Percentiles rank a stretch among this genome's conserved stretches.
These are phyloP conservation scores for Pristiophorus japonicus DNA, from an alignment of 2,113 vertebrate species.

Conservation along the genomic window DNA sequence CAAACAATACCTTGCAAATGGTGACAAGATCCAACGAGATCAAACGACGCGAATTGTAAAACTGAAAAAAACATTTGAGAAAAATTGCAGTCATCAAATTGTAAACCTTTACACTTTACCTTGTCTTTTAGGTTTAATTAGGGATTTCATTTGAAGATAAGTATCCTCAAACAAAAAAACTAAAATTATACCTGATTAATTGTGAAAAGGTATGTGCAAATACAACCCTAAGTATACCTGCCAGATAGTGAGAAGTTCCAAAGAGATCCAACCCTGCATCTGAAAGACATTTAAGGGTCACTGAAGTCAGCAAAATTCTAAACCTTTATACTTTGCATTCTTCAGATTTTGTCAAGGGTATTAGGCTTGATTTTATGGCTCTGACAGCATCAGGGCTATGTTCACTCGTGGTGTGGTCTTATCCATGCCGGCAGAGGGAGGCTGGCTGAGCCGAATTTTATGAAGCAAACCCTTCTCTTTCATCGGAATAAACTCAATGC, in stretches of 20 bases:
- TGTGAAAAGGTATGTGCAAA: conserved; percentile 9
- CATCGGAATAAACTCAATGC: not conserved
- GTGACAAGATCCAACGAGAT: conserved; percentile 28
- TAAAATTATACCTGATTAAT: conserved; percentile 23
- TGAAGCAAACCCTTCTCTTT: not conserved
- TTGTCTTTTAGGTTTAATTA: conserved; percentile 5
- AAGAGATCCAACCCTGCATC: conserved; percentile 3
- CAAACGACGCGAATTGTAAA: not conserved
- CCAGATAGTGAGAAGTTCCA: not conserved
- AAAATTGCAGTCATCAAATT: conserved; percentile 16
- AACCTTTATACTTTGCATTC: not conserved
- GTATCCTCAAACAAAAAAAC: conserved; percentile 12
- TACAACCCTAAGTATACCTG: conserved; percentile 14
- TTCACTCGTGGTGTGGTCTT: not conserved
- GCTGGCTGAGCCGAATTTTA: not conserved
- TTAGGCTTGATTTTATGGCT: not conserved
- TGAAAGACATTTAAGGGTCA: conserved; percentile 20
- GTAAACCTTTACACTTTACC: not conserved
- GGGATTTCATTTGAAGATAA: conserved; percentile 9
- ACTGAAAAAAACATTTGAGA: conserved; percentile 28
- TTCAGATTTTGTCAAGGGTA: not conserved
- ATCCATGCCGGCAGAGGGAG: not conserved
- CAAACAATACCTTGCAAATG: conserved; percentile 33
- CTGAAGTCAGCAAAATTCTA: conserved; percentile 7
- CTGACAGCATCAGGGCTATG: not conserved